Base-by-base conservation (phyloP, 2,888 invertebrate species). In the Sarcophaga variegata region DNA sequence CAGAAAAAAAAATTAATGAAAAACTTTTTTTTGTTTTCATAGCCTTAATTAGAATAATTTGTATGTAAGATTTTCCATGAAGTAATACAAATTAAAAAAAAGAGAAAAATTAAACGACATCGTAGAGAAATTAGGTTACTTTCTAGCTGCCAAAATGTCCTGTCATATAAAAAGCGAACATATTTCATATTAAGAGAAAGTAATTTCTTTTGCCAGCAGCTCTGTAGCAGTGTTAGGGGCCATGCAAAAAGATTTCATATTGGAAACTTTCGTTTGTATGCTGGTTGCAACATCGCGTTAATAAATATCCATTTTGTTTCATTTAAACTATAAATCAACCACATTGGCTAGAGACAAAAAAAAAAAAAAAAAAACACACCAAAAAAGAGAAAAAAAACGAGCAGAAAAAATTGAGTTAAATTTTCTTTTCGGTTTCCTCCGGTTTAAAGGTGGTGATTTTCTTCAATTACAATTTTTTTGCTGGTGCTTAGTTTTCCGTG, bases 261-360 rank as follows among this genome's bases (percentile, higher is more conserved):
- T 69, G 17, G 49, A 54, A 83, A 86, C n/a, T 70, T 78, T 79
- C 66, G 76, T 81, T 66, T 80, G 66, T 20, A 76, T 71, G 70
- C 60, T 62, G 37, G 71, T 72, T 74, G 74, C 69, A 74, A 71
- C 20, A 72, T 63, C 27, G 70, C 76, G 88, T 80, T 78, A 86
- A 82, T 86, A 86, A 86, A 88, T 88, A 86, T 88, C 82, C 88
- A 88, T 88, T 86, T 84, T 84, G 84, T 84, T 82, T 22, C 47
- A 37, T 49, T 80, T 47, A 62, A 14, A 67, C 22, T 47, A 84
- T 87, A 87, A 81, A 84, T 82, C 81, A 82, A 75, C 66, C 12
- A 17, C n/a, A 45, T 37, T 25, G 45, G 54, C 67, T 54, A 54
- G 66, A 74, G 62, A 14, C 17, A 37, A 77, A 77, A 66, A 69